Evolutionary conservation across 2,113 vertebrate species (phyloP).

Genomic region (Otocyon megalotis): DNA sequence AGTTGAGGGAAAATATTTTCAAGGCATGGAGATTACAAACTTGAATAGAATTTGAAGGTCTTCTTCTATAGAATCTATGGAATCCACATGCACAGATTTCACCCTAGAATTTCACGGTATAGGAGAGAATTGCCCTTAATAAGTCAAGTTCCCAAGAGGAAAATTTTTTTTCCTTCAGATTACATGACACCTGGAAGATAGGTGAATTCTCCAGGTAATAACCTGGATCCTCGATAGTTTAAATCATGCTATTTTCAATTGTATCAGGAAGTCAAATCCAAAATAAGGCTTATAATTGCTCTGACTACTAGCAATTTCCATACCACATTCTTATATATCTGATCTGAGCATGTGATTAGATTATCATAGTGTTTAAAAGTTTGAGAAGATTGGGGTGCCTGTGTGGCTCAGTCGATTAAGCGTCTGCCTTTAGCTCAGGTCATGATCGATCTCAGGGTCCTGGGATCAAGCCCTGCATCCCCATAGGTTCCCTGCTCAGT

Average conservation of each 20-base stretch:
- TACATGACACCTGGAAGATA: not conserved
- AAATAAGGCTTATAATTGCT: slow-evolving; percentile 1
- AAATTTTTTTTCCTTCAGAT: not conserved
- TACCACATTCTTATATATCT: slow-evolving; percentile 4
- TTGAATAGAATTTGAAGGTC: not conserved
- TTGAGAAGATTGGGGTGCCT: not conserved
- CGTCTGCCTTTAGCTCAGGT: not conserved
- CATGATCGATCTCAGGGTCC: not conserved
- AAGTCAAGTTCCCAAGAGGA: not conserved
- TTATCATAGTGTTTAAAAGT: not conserved
- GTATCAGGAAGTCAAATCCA: not conserved
- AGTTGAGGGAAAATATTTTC: not conserved
- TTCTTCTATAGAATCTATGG: not conserved
- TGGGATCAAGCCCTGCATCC: not conserved
- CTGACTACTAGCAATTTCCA: not conserved
- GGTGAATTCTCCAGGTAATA: not conserved
- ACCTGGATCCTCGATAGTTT: not conserved
- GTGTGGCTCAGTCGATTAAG: not conserved
- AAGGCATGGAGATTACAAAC: not conserved
- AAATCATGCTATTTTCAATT: not conserved
- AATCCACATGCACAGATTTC: not conserved
- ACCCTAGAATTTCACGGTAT: not conserved
- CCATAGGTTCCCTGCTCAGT: not conserved
- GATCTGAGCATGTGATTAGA: not conserved
- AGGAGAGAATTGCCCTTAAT: not conserved